Conservation (phyloP, 2,797 vertebrate species). For the Hyperoplus lanceolatus region DNA sequence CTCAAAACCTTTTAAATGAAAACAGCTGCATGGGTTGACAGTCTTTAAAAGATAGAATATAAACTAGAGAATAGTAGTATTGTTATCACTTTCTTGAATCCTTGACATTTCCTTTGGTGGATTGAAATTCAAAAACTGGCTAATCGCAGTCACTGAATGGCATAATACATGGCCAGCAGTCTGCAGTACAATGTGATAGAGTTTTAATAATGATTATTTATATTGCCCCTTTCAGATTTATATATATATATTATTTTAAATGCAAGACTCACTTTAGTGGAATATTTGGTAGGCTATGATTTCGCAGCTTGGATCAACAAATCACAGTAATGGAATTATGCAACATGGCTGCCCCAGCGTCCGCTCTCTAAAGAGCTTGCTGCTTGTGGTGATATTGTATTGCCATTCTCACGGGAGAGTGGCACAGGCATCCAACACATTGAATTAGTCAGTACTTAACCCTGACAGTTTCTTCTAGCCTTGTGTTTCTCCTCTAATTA, state of each 20-base stretch:
- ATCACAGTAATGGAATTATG: constrained; percentile 29
- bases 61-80: background rate
- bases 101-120: background rate
- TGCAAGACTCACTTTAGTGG: background rate
- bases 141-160: background rate
- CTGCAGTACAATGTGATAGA: background rate
- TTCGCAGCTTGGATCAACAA: constrained; percentile 20
- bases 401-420: constrained; percentile 74
- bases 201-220: background rate
- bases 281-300: constrained; percentile 7
- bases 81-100: background rate
- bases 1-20: background rate
- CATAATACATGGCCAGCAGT: background rate
- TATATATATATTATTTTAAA: constrained; percentile 1
- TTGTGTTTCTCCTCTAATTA: constrained; percentile 86
- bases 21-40: background rate
- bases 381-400: constrained; percentile 62
- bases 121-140: background rate
- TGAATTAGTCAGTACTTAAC: constrained; percentile 88
- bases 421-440: constrained; percentile 76
- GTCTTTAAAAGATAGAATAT: background rate
- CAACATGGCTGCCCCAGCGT: constrained; percentile 44
- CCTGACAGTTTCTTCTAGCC: constrained; percentile 84
- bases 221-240: background rate
- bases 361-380: constrained; percentile 47